Conservation (phyloP, 2,888 invertebrate species). For the Linyphia triangularis region DNA sequence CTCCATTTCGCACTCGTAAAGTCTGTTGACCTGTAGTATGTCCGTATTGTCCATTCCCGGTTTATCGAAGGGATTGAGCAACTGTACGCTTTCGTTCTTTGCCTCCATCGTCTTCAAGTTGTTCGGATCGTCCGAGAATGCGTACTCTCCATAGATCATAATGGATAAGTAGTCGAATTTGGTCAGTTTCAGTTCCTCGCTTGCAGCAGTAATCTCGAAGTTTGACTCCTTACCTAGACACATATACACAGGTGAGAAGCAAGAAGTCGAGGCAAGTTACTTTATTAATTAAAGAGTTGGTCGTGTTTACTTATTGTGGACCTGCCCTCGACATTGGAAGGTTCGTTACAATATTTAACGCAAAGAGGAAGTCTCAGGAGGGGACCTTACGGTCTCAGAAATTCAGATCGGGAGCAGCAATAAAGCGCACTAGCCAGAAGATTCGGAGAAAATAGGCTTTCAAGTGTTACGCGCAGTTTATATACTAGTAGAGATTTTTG, state of each 20-base stretch:
- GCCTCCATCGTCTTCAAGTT: not conserved
- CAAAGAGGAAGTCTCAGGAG: too few species aligned
- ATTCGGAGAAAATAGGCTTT: too few species aligned
- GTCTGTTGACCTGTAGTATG: not conserved
- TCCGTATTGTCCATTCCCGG: not conserved
- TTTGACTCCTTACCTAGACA: not conserved
- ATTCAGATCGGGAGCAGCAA: too few species aligned
- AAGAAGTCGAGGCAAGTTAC: not conserved
- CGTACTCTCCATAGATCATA: not conserved
- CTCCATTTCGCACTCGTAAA: not conserved
- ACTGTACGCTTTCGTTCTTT: not conserved
- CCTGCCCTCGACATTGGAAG: not conserved
- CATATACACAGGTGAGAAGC: too few species aligned
- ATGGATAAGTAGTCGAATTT: not conserved
- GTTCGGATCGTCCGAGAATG: not conserved
- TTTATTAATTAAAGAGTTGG: not conserved
- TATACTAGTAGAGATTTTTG: too few species aligned
- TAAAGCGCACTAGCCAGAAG: too few species aligned
- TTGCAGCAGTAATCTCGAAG: not conserved
- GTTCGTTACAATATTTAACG: too few species aligned
- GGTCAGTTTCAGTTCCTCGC: not conserved
- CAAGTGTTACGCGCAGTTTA: too few species aligned
- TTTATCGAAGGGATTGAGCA: not conserved
- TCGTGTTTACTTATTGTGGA: not conserved
- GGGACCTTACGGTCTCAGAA: too few species aligned